These are phyloP conservation scores for Eriosoma lanigerum DNA, from an alignment of 1,140 invertebrate species.

Conservation along the genomic window DNA sequence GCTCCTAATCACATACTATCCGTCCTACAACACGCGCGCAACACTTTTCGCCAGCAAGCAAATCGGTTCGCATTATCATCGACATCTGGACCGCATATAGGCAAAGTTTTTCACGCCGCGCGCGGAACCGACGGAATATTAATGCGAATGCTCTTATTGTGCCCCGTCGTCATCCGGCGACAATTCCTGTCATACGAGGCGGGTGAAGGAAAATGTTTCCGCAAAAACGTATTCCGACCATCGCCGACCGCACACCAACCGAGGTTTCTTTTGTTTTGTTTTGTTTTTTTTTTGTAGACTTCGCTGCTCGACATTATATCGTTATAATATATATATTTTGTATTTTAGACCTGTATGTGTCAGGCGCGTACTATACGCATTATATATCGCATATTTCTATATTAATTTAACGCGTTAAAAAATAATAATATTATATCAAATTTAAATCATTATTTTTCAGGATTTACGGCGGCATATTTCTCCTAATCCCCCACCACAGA, in stretches of 20 bases:
- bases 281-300: background rate
- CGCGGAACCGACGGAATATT: conserved; percentile 1
- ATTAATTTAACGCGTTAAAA: too few species aligned
- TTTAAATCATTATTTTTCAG: too few species aligned
- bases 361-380: too few species aligned
- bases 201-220: too few species aligned
- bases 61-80: conserved; percentile 38
- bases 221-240: background rate
- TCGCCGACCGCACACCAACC: background rate
- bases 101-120: conserved; percentile 8
- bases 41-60: background rate
- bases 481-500: too few species aligned
- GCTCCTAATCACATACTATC: background rate
- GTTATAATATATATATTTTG: too few species aligned
- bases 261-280: background rate
- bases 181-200: background rate
- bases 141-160: background rate
- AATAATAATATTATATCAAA: too few species aligned
- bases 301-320: too few species aligned
- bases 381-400: too few species aligned
- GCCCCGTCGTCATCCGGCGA: background rate
- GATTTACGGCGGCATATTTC: too few species aligned
- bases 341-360: too few species aligned
- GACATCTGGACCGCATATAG: background rate
- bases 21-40: background rate